These are phyloP conservation scores for Orthosia gothica DNA, from an alignment of 2,888 invertebrate species.

Conservation along the genomic window DNA sequence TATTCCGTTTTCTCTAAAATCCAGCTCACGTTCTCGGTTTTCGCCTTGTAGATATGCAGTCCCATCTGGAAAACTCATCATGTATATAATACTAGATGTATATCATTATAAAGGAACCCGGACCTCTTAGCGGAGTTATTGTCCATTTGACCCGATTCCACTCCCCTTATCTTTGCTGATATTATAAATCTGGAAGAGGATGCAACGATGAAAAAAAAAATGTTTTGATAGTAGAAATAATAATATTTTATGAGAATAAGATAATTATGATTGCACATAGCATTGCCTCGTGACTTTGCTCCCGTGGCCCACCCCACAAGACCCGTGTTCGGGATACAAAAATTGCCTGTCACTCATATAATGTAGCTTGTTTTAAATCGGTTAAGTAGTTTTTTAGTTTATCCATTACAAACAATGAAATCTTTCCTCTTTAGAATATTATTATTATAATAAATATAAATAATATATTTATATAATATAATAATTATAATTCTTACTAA, in stretches of 20 bases:
- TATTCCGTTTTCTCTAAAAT: not conserved
- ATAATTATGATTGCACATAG: too few species aligned
- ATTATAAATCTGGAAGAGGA: constrained; percentile 31
- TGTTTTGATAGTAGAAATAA: not conserved
- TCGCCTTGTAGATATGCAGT: not conserved
- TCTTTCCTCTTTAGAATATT: too few species aligned
- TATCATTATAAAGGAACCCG: constrained; percentile 8
- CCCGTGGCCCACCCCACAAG: too few species aligned
- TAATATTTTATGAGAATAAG: not conserved
- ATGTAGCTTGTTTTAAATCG: too few species aligned
- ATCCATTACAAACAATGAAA: too few species aligned
- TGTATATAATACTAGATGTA: not conserved
- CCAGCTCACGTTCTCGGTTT: not conserved
- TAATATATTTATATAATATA: too few species aligned
- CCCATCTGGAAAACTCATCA: constrained; percentile 10
- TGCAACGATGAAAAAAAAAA: constrained; percentile 3
- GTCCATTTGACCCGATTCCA: constrained; percentile 52
- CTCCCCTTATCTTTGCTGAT: constrained; percentile 27
- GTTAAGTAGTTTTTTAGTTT: too few species aligned
- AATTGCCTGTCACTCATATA: too few species aligned
- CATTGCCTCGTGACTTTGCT: too few species aligned
- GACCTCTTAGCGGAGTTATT: constrained; percentile 35
- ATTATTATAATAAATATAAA: too few species aligned
- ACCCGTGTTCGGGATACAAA: too few species aligned
- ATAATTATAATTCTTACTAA: too few species aligned